A percentile compares a stretch with the other conserved stretches of the same genome.
Conservation (phyloP, 2,113 vertebrate genomes). For the Myrmophylax atrothorax region DNA sequence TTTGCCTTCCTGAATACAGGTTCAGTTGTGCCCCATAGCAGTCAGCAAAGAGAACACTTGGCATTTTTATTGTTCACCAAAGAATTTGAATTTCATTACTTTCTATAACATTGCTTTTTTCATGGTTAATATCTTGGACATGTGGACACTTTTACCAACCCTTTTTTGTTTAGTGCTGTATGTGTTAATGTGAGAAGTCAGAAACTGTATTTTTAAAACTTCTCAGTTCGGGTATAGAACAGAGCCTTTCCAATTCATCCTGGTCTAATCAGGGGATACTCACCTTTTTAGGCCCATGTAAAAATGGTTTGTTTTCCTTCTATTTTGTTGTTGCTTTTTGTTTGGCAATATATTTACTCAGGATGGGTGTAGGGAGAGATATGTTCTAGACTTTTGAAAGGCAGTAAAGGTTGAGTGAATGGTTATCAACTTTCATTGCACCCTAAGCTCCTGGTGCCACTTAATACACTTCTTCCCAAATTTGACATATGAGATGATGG, state of each 20-base stretch:
- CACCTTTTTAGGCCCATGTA: not conserved
- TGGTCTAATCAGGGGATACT: not conserved
- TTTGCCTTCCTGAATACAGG: not conserved
- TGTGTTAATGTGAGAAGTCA: not conserved
- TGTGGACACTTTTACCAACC: not conserved
- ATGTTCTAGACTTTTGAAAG: not conserved
- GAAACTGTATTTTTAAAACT: not conserved
- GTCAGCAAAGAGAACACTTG: not conserved
- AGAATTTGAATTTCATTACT: not conserved
- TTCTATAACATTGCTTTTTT: not conserved
- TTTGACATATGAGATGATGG: not conserved
- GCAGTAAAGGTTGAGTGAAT: not conserved
- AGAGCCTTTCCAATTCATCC: not conserved
- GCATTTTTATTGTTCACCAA: constrained; percentile 4
- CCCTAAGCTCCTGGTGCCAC: not conserved
- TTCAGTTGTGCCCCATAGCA: not conserved
- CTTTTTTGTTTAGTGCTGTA: not conserved
- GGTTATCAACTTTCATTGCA: not conserved
- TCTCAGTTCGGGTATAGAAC: not conserved
- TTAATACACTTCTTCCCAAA: not conserved
- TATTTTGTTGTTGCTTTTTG: not conserved
- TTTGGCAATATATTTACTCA: not conserved
- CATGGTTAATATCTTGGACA: not conserved
- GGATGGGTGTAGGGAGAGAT: not conserved
- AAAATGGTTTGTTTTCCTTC: not conserved